Percentiles rank a stretch among this genome's conserved stretches.
Evolutionary conservation across 2,797 vertebrate species (phyloP).

Genomic region (Epinephelus awoara): DNA sequence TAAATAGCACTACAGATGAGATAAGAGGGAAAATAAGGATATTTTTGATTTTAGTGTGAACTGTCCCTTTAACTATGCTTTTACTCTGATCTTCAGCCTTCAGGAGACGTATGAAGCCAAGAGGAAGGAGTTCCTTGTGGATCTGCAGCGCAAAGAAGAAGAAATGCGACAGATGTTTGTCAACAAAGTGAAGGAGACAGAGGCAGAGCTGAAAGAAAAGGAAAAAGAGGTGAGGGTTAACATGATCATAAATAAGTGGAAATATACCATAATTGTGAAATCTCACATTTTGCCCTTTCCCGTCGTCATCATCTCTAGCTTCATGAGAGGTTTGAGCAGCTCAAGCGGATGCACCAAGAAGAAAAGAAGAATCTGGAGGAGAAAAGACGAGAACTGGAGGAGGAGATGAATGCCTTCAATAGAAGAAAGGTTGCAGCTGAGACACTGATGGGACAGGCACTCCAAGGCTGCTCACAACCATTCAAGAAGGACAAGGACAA

Average conservation of each 20-base stretch:
- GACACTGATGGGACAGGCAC: constrained; percentile 92
- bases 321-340: constrained; percentile 96
- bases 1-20: no score
- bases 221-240: constrained; percentile 89
- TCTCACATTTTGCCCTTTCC: constrained; percentile 15
- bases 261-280: not conserved
- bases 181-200: constrained; percentile 97
- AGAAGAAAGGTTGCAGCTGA: constrained; percentile 93
- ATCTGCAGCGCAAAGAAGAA: constrained; percentile 96
- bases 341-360: constrained; percentile 96
- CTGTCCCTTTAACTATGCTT: constrained; percentile 8
- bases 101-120: constrained; percentile 97
- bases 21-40: no score
- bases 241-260: not conserved
- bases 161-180: constrained; percentile 99
- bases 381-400: constrained; percentile 93
- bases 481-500: constrained; percentile 97
- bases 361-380: constrained; percentile 97
- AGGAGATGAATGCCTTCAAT: constrained; percentile 95
- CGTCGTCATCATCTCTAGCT: constrained; percentile 82
- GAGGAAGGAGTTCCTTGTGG: constrained; percentile 94
- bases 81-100: constrained; percentile 84
- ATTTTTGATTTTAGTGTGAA: no score
- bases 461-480: constrained; percentile 89
- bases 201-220: constrained; percentile 96